These are phyloP conservation scores for Anoplophora glabripennis DNA, from an alignment of 1,140 invertebrate species.

Conservation along the genomic window DNA sequence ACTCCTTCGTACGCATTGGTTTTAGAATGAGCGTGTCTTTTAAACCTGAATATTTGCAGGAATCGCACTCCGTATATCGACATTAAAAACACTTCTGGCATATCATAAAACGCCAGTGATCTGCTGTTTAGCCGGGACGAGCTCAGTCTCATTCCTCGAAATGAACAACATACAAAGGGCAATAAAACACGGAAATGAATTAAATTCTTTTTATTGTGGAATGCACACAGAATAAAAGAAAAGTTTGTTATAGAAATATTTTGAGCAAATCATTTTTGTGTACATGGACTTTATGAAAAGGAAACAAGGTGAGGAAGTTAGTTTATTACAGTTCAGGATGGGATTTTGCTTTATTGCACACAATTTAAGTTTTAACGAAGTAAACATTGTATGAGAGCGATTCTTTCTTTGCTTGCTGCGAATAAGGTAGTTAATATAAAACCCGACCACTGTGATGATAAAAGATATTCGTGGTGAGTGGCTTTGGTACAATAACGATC, in stretches of 20 bases:
- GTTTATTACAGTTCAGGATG: slow-evolving; percentile 36
- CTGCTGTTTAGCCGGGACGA: too few relatives aligned
- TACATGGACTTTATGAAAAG: slow-evolving; percentile 23
- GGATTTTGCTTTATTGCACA: slow-evolving; percentile 41
- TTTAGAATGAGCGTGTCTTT: too few relatives aligned
- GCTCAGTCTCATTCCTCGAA: too few relatives aligned
- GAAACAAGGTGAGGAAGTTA: slow-evolving; percentile 34
- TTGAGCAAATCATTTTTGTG: slow-evolving; percentile 43
- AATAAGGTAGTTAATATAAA: not conserved
- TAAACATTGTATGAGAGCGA: slow-evolving; percentile 29
- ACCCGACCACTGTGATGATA: too few relatives aligned
- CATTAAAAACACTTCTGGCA: too few relatives aligned
- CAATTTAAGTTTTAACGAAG: slow-evolving; percentile 42
- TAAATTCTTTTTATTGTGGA: slow-evolving; percentile 42
- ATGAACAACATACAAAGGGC: slow-evolving; percentile 9
- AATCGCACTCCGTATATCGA: too few relatives aligned
- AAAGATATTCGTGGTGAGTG: too few relatives aligned
- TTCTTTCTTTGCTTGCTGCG: not conserved
- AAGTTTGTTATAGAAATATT: slow-evolving; percentile 42
- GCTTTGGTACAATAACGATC: too few relatives aligned
- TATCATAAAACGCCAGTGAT: too few relatives aligned
- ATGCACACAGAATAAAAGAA: slow-evolving; percentile 40
- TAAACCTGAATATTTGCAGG: too few relatives aligned
- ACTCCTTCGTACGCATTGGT: too few relatives aligned
- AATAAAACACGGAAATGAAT: slow-evolving; percentile 32